phyloP scores from a whole-genome alignment of 2,888 invertebrate species.

The Linyphia triangularis region DNA sequence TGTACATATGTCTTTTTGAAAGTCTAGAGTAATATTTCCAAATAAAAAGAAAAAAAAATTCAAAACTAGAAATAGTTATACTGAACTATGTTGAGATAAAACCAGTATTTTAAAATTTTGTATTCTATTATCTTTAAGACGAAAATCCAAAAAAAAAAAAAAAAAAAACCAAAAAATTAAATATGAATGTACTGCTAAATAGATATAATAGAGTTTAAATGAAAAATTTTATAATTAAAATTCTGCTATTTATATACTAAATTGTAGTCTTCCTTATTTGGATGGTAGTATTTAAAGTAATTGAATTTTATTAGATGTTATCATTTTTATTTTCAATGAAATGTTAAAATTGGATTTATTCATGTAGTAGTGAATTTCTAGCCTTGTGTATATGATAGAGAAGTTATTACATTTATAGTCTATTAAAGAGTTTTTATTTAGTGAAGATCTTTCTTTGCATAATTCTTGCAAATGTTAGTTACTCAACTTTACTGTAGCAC shows the following conservation, averaged over 20 bases:
- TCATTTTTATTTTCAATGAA: background rate
- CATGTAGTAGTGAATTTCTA: background rate
- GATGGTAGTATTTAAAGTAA: background rate
- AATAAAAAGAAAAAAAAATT: slow-evolving; percentile 17
- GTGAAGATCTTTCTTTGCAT: slow-evolving; percentile 6
- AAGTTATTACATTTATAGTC: slow-evolving; percentile 51
- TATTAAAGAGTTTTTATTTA: slow-evolving; percentile 44
- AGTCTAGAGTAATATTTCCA: slow-evolving; percentile 1
- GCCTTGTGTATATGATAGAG: slow-evolving; percentile 39
- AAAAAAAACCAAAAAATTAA: background rate
- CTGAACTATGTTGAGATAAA: background rate
- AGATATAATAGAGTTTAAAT: background rate
- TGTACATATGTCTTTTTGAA: slow-evolving; percentile 7
- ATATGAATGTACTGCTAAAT: background rate
- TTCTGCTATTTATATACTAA: background rate
- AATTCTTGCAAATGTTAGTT: slow-evolving; percentile 31
- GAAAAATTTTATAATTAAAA: background rate
- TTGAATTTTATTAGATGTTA: background rate
- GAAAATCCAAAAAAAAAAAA: background rate
- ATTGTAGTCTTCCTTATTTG: background rate
- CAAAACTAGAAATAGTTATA: background rate
- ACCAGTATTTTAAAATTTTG: slow-evolving; percentile 26
- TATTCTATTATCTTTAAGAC: background rate
- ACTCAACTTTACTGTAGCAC: background rate
- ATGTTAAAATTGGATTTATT: slow-evolving; percentile 1